Conservation (phyloP, 2,888 invertebrate species). For the Torymus auratus region DNA sequence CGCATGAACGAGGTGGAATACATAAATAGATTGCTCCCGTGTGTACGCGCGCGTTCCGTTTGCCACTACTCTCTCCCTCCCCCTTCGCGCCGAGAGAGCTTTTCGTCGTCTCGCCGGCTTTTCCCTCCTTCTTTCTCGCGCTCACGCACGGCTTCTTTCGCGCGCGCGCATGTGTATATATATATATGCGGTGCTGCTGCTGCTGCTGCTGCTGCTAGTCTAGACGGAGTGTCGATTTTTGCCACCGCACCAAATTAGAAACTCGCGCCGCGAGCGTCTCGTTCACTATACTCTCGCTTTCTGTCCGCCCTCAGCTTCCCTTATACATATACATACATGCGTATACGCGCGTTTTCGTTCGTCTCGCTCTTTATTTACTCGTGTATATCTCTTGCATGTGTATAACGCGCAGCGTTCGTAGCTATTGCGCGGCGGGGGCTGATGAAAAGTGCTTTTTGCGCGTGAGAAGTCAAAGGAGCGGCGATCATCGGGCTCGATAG, state of each 20-base stretch:
- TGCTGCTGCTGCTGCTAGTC: slow-evolving; percentile 62
- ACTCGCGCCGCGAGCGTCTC: slow-evolving; percentile 49
- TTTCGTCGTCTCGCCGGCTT: slow-evolving; percentile 71
- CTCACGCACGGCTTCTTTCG: slow-evolving; percentile 70
- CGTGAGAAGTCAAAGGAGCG: too few species aligned
- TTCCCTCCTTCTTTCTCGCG: slow-evolving; percentile 50
- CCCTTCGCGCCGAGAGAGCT: slow-evolving; percentile 67
- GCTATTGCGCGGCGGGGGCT: too few species aligned
- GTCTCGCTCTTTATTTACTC: too few species aligned
- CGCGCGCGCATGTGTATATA: slow-evolving; percentile 71
- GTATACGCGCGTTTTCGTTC: too few species aligned
- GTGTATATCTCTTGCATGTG: too few species aligned
- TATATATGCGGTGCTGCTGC: too few species aligned
- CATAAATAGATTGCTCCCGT: slow-evolving; percentile 72
- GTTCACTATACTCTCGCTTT: slow-evolving; percentile 57
- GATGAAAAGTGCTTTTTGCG: too few species aligned
- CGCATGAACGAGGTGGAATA: slow-evolving; percentile 73
- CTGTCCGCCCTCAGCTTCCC: slow-evolving; percentile 53
- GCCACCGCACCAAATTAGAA: slow-evolving; percentile 68
- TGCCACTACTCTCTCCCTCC: slow-evolving; percentile 74
- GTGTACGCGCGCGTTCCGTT: slow-evolving; percentile 59
- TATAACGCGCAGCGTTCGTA: too few species aligned
- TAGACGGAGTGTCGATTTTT: slow-evolving; percentile 74
- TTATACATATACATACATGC: background rate
- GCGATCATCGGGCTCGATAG: too few species aligned